phyloP scores from a whole-genome alignment of 2,888 invertebrate species.

The Incurvaria masculella region DNA sequence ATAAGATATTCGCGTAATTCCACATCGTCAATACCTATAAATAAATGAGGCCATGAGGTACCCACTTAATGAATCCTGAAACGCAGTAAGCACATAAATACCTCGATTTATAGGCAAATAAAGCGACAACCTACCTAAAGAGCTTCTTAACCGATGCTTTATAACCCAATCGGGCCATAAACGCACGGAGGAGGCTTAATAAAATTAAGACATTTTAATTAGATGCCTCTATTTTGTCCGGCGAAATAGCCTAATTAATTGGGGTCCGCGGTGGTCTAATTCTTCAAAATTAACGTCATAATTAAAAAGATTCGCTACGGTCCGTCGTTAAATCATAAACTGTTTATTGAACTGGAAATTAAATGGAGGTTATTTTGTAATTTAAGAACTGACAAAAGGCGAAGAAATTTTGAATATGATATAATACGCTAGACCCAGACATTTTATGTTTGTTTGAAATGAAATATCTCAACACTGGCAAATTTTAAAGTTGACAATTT shows the following conservation, averaged over 20 bases:
- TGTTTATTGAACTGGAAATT: no score
- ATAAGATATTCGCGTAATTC: no score
- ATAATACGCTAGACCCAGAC: no score
- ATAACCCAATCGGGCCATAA: neutral
- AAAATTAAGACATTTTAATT: constrained; percentile 56
- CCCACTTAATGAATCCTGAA: neutral
- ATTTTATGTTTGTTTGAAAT: no score
- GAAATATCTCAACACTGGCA: no score
- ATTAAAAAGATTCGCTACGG: constrained; percentile 24
- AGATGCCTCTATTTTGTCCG: constrained; percentile 49
- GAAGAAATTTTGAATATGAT: no score
- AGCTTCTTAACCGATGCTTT: neutral
- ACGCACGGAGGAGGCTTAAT: constrained; percentile 24
- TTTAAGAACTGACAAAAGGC: no score
- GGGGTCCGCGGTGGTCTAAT: constrained; percentile 41
- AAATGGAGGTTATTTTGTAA: no score
- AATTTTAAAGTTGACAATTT: no score
- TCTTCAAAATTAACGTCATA: constrained; percentile 51
- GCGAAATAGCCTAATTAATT: constrained; percentile 29
- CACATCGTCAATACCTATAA: no score
- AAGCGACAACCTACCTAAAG: neutral
- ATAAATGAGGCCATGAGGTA: neutral
- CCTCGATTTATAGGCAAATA: neutral
- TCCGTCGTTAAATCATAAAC: neutral
- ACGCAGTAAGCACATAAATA: neutral